Base-by-base conservation (phyloP, 2,113 vertebrate genomes). In the Candoia aspera region DNA sequence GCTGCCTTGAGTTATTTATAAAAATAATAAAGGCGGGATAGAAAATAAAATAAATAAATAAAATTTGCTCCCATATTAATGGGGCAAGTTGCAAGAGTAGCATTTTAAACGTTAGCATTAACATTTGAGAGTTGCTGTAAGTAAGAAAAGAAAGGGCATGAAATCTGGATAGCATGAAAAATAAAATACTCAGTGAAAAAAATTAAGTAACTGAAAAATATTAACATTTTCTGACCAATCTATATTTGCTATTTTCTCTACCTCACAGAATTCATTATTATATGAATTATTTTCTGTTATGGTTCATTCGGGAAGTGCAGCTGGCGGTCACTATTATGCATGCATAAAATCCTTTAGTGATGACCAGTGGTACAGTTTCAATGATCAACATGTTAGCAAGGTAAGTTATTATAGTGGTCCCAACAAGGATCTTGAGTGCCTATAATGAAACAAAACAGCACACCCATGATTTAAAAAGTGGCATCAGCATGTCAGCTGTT, bases 361-460 rank as follows among this genome's bases (percentile, higher is more conserved):
- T 90, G 98, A 99, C 90, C 99, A 99, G 94, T 99, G 99, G 99
- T 99, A 99, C 97, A 99, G 99, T 96, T 99, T 99, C 97, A 99
- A 99, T 37, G 99, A 99, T 96, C 99, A 99, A 93, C 99, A 99
- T n/a, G 99, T 99, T 94, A 99, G 99, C 98, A 99, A 99, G 99
- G 99, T 99, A 97, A 97, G 97, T 57, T 12, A n/a, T 0, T 87
- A 58, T 53, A 64, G 33, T 60, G n/a, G 33, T 37, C 37, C 2
- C 58, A 60, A 13, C 19, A 60, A 79, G 19, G 8, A 46, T 42
- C n/a, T 37, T 42, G 73, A 42, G 24, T 85, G 46, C 10, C 46
- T 85, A 3, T n/a, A 86, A 29, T 86, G 46, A 86, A 86, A 55
- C 23, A 54, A 15, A 29, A 86, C 26, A 86, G 11, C 26, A 79